These are phyloP conservation scores for Pteronura brasiliensis DNA, from an alignment of 2,113 vertebrate genomes.

Conservation along the genomic window DNA sequence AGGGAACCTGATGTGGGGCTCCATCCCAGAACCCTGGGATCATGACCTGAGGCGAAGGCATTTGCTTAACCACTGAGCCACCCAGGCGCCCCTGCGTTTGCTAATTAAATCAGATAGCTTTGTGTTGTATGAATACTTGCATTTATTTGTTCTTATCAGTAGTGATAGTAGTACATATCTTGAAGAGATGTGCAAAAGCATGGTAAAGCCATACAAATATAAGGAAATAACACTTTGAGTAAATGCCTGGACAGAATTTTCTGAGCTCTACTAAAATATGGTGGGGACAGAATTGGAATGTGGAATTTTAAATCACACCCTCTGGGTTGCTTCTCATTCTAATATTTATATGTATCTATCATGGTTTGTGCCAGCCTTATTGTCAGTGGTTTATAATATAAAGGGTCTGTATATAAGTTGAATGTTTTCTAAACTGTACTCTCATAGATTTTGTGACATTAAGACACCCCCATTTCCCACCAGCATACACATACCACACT, in stretches of 20 bases:
- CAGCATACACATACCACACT: neutral
- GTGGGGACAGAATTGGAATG: neutral
- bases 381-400: neutral
- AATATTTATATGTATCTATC: neutral
- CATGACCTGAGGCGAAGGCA: too few relatives aligned
- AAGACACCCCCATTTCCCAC: neutral
- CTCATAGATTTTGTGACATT: neutral
- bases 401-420: neutral
- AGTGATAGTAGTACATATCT: neutral
- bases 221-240: neutral
- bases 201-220: neutral
- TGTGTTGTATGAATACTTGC: neutral
- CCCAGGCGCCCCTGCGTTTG: neutral
- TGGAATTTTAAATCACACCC: neutral
- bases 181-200: neutral
- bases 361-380: neutral
- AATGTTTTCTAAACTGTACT: conserved; percentile 5
- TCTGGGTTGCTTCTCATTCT: neutral
- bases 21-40: too few relatives aligned
- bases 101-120: neutral
- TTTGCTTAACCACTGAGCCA: too few relatives aligned
- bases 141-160: neutral
- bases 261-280: neutral
- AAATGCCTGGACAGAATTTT: neutral
- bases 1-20: too few relatives aligned